A percentile compares a stretch with the other conserved stretches of the same genome.
Conservation (phyloP, 1,140 invertebrate species). For the Zaprionus kolodkinae region DNA sequence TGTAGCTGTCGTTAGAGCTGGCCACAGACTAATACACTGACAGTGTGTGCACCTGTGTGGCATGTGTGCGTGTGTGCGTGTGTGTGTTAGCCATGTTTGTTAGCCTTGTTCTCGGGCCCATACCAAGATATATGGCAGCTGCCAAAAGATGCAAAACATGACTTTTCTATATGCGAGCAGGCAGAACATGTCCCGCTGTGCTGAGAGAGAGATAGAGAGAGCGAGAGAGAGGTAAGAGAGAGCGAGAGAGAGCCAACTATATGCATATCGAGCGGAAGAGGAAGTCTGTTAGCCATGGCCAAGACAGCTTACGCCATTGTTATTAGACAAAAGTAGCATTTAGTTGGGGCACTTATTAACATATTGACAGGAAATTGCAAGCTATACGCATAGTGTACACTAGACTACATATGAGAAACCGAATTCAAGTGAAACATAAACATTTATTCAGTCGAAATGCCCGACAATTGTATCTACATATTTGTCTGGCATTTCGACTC, state of each 20-base stretch:
- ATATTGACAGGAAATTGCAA: conserved; percentile 35
- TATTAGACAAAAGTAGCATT: conserved; percentile 36
- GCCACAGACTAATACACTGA: conserved; percentile 71
- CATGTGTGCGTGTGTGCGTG: conserved; percentile 31
- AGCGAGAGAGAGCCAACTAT: not conserved
- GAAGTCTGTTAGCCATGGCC: conserved; percentile 15
- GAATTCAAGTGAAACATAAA: not conserved
- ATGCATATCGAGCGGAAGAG: not conserved
- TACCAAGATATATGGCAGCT: conserved; percentile 79
- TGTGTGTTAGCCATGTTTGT: conserved; percentile 63
- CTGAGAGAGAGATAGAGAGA: not conserved
- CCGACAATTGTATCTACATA: not conserved
- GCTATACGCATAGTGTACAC: not conserved
- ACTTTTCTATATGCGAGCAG: conserved; percentile 50
- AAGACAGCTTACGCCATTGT: conserved; percentile 39
- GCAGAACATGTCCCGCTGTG: conserved; percentile 42
- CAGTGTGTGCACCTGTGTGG: conserved; percentile 39
- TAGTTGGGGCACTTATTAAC: conserved; percentile 41
- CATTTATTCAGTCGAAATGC: not conserved
- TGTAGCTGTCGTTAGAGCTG: conserved; percentile 46
- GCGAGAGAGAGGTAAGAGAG: not conserved
- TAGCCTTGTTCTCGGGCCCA: conserved; percentile 59
- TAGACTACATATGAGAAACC: not conserved
- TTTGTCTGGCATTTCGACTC: not conserved
- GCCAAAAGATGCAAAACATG: conserved; percentile 79